Evolutionary conservation across 2,888 invertebrate genomes (phyloP).

Genomic region (Callimorpha dominula): DNA sequence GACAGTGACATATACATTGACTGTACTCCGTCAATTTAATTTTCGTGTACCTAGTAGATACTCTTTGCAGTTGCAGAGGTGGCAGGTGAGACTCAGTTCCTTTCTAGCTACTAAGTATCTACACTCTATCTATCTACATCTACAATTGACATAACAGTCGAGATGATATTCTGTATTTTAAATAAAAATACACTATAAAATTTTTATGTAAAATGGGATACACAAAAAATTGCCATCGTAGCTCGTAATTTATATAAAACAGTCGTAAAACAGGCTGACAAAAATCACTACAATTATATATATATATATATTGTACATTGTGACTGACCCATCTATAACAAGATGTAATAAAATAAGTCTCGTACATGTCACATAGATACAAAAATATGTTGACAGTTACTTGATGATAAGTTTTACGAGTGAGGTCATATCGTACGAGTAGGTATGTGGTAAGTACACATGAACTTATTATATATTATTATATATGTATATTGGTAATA

Average conservation of each 20-base stretch:
- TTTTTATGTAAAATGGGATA: background rate
- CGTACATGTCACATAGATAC: background rate
- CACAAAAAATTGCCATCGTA: background rate
- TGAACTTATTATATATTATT: background rate
- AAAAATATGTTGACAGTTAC: background rate
- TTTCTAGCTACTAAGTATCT: background rate
- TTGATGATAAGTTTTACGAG: slow-evolving; percentile 2
- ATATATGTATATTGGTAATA: background rate
- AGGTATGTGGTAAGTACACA: background rate
- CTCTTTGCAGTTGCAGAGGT: background rate
- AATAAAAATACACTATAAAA: background rate
- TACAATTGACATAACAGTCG: background rate
- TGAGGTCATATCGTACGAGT: background rate
- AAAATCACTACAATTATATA: background rate
- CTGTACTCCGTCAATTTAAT: no score
- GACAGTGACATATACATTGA: no score
- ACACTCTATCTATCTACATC: no score
- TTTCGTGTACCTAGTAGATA: no score
- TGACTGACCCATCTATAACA: background rate
- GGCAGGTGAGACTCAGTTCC: background rate
- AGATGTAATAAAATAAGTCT: background rate
- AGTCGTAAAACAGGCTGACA: background rate
- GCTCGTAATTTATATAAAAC: background rate
- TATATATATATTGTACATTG: background rate
- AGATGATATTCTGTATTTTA: background rate